Base-by-base conservation (phyloP, 2,797 vertebrate genomes). In the Chelonia mydas region DNA sequence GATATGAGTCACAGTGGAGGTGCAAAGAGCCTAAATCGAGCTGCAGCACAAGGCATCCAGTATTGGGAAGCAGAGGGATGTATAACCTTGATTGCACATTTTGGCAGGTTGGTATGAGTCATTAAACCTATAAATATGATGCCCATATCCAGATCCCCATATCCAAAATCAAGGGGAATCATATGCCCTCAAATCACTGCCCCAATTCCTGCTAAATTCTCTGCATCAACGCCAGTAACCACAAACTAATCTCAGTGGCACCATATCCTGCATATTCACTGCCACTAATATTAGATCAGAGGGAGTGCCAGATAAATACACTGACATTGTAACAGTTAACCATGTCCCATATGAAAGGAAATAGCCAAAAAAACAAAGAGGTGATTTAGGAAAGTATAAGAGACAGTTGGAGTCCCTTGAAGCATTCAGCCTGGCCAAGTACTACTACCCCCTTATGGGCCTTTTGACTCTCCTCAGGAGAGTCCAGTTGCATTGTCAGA, bases 11-110 rank as follows among this genome's bases (percentile, higher is more conserved):
- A 10, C 47, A 51, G 49, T 23, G 49, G 31, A 79, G 41, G 23
- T 74, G 37, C 23, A 27, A 45, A 27, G 61, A 74, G 72, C 72
- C 72, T 27, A 45, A 45, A 27, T 27, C 25, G 41, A 74, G 49
- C 49, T 21, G 49, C 28, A 51, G 17, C 77, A 21, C 27, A 10
- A 19, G 28, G 76, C 15, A 77, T 77, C 45, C 47, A 50, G 76
- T 1, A 0, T 0, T 31, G 0, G 77, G 11, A 16, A 16, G 28
- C 3, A 0, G 25, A 28, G 51, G 25, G 17, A 19, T 6, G 47
- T 3, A 10, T 8, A 31, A 3, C 74, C 0, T 0, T 1, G 68
- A 1, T 1, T 12, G 4, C 0, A 0, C 23, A 3, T 6, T 19
- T 81, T 0, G 33, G 37, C 55, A 59, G 53, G 31, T 0, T 4